phyloP scores from a whole-genome alignment of 1,140 invertebrate species.

The Neomicropteryx cornuta region DNA sequence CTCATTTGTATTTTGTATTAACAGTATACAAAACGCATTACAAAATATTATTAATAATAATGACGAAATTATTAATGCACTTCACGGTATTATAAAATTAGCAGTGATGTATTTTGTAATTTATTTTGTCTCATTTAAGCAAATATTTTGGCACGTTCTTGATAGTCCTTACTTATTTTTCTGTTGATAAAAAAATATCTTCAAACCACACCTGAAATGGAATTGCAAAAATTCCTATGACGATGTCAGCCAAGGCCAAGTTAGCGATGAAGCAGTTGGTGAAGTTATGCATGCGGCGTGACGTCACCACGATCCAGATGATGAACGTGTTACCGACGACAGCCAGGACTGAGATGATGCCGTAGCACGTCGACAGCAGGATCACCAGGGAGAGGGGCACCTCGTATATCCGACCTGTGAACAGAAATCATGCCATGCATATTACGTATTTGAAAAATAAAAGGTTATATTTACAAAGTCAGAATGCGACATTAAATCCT shows the following conservation, averaged over 20 bases:
- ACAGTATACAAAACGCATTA: no score
- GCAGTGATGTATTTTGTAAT: no score
- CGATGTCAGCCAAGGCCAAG: slow-evolving; percentile 54
- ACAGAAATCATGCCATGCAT: neutral
- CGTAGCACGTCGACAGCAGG: slow-evolving; percentile 60
- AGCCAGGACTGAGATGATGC: slow-evolving; percentile 57
- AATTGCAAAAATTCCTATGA: slow-evolving; percentile 55
- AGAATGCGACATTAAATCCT: no score
- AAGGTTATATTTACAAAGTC: no score
- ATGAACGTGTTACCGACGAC: slow-evolving; percentile 61
- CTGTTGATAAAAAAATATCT: slow-evolving; percentile 8
- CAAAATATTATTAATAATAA: no score
- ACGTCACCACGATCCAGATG: slow-evolving; percentile 56
- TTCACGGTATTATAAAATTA: no score
- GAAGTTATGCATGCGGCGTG: slow-evolving; percentile 54
- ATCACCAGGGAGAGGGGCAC: slow-evolving; percentile 52
- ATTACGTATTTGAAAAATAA: no score
- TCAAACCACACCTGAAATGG: slow-evolving; percentile 63
- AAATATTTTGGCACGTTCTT: no score
- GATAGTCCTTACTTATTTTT: neutral
- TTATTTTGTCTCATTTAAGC: no score
- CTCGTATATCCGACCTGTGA: slow-evolving; percentile 39
- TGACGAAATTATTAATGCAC: no score
- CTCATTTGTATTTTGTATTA: no score
- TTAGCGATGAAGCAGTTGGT: slow-evolving; percentile 67